phyloP scores from a whole-genome alignment of 2,797 vertebrate species.

The Lagocephalus sceleratus region DNA sequence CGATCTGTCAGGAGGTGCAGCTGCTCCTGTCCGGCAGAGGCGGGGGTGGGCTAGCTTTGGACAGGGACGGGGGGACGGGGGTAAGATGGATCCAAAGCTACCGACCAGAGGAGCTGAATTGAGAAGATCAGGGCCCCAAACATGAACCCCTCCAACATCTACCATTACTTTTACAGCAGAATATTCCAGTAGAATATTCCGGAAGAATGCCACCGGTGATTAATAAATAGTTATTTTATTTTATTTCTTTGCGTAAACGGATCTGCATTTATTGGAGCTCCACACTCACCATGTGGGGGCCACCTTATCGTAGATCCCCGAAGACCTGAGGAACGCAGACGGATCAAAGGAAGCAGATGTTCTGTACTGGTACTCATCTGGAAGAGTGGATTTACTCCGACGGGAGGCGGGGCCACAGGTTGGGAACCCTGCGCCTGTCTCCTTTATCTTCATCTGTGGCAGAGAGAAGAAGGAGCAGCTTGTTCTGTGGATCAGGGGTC shows the following conservation, averaged over 20 bases:
- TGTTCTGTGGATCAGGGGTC: constrained; percentile 68
- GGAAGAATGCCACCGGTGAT: neutral
- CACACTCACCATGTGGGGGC: constrained; percentile 66
- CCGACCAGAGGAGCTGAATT: constrained; percentile 49
- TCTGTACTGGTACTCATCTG: no score
- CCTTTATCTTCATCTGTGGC: constrained; percentile 78
- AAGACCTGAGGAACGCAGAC: constrained; percentile 50
- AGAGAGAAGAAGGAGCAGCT: constrained; percentile 76
- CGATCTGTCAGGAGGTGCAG: constrained; percentile 74
- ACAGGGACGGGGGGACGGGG: constrained; percentile 18
- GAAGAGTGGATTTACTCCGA: no score
- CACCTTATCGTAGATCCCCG: constrained; percentile 63
- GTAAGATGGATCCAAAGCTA: constrained; percentile 48
- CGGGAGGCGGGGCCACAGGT: neutral
- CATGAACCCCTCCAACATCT: no score
- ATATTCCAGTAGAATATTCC: constrained; percentile 25
- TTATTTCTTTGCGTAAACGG: constrained; percentile 1
- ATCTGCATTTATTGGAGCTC: constrained; percentile 26
- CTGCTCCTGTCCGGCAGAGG: constrained; percentile 76
- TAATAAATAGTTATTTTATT: constrained; percentile 7
- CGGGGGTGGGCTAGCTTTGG: constrained; percentile 3
- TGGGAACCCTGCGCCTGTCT: constrained; percentile 62
- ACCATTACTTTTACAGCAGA: neutral
- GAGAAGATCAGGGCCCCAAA: constrained; percentile 61
- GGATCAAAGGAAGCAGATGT: constrained; percentile 51